Conservation (phyloP, 2,113 vertebrate genomes). For the Macquaria ambigua region DNA sequence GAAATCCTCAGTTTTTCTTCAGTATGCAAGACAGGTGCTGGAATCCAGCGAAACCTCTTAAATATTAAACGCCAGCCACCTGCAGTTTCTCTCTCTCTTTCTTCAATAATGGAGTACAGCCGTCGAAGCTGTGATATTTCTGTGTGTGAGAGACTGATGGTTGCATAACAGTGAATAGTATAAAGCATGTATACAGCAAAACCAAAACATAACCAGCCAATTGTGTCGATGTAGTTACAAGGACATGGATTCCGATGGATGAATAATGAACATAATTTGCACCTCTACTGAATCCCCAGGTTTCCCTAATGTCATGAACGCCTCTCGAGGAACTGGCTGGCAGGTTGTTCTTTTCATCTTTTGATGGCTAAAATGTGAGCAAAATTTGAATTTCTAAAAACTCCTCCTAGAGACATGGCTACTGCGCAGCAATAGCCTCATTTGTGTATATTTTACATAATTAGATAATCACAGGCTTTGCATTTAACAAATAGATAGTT, state of each 20-base stretch:
- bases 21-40: constrained; percentile 77
- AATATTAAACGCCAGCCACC: constrained; percentile 83
- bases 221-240: not conserved
- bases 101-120: constrained; percentile 75
- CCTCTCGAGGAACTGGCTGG: not conserved
- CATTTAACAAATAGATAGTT: constrained; percentile 65
- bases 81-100: constrained; percentile 74
- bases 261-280: constrained; percentile 5
- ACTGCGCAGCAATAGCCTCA: not conserved
- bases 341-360: constrained; percentile 19
- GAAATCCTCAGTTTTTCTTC: constrained; percentile 62
- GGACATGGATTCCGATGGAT: not conserved
- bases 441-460: constrained; percentile 55
- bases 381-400: constrained; percentile 8
- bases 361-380: constrained; percentile 8
- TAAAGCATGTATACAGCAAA: constrained; percentile 27
- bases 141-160: constrained; percentile 33
- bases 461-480: constrained; percentile 60
- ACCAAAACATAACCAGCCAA: not conserved
- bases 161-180: constrained; percentile 39
- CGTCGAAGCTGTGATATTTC: constrained; percentile 60
- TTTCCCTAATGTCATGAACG: not conserved
- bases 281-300: not conserved
- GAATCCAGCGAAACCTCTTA: constrained; percentile 76
- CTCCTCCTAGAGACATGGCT: not conserved